Base-by-base conservation (phyloP, 2,888 invertebrate species). In the Charanyca ferruginea region DNA sequence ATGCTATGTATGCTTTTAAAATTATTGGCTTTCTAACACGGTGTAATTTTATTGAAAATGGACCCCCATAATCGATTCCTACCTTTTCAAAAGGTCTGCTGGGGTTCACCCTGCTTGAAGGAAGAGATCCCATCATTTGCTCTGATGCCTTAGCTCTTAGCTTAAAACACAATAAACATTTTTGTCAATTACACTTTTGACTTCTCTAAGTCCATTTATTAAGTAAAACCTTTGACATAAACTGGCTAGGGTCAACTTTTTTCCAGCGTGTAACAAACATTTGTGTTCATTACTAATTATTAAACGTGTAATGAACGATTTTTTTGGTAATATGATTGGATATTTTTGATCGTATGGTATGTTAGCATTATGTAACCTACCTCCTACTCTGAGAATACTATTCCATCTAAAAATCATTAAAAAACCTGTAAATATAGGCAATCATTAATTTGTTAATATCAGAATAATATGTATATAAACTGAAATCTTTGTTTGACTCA, bases 51-150 rank as follows among this genome's bases (percentile, higher is more conserved):
- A 55, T 55, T 44, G 42, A 25, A 28, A 55, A 55, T 55, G 44
- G 55, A 18, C 44, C 55, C 18, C 55, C 25, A 44, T 55, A 55
- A 44, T 55, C 44, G 5, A 55, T 44, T 18, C 44, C 44, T 28
- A 55, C 55, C 55, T 45, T 55, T 44, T 55, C 28, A 55, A 55
- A 55, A 44, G 55, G 28, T 2, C 55, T 44, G 55, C 28, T 28
- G 28, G 55, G 55, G 28, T 44, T 55, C 11, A 55, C 55, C 20
- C 53, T 16, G 22, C 23, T 41, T 23, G 35, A 41, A 9, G 41
- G 25, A 38, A 53, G 35, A 11, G 55, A 55, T 18, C 44, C 42
- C 55, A 55, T 48, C 48, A 28, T 16, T 16, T 48, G 48, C 16
- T 25, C 16, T 7, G 48, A 22, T n/a, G 23, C 22, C 22, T 48